Evolutionary conservation across 2,797 vertebrate genomes (phyloP).

Genomic region (Cynodonichthys magdalenae): DNA sequence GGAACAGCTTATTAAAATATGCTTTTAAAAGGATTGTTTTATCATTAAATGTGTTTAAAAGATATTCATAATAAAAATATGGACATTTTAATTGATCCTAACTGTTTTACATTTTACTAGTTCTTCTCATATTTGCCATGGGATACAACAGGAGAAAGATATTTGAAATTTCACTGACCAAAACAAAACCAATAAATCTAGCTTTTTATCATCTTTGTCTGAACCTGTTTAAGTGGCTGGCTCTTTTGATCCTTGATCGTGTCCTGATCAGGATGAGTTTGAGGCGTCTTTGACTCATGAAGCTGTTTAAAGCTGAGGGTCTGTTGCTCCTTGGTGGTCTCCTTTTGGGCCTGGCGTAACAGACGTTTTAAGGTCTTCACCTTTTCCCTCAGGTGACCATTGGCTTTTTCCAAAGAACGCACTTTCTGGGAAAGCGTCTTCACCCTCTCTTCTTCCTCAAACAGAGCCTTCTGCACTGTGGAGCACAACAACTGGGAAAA

Average conservation of each 20-base stretch:
- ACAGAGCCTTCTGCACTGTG: slow-evolving; percentile 85
- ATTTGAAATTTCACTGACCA: neutral
- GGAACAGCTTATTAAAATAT: slow-evolving; percentile 6
- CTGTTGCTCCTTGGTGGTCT: slow-evolving; percentile 77
- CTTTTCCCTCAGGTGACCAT: slow-evolving; percentile 84
- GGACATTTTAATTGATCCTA: neutral
- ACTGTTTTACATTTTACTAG: slow-evolving; percentile 7
- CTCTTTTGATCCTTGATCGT: slow-evolving; percentile 75
- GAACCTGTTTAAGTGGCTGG: slow-evolving; percentile 66
- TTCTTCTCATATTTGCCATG: neutral
- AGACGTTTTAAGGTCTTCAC: slow-evolving; percentile 87
- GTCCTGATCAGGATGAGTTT: slow-evolving; percentile 77
- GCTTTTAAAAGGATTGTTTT: slow-evolving; percentile 20
- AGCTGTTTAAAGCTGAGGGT: slow-evolving; percentile 79
- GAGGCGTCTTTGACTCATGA: slow-evolving; percentile 66
- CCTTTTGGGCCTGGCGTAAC: slow-evolving; percentile 82
- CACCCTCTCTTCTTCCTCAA: slow-evolving; percentile 86
- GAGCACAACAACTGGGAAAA: slow-evolving; percentile 81
- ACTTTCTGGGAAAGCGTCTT: slow-evolving; percentile 85
- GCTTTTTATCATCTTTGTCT: slow-evolving; percentile 75
- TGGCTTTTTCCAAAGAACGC: slow-evolving; percentile 84
- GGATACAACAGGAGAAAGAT: slow-evolving; percentile 2
- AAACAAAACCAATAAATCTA: slow-evolving; percentile 31
- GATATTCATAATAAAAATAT: no score
- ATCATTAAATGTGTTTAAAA: slow-evolving; percentile 2